Base-by-base conservation (phyloP, 2,113 vertebrate genomes). In the Alosa alosa region DNA sequence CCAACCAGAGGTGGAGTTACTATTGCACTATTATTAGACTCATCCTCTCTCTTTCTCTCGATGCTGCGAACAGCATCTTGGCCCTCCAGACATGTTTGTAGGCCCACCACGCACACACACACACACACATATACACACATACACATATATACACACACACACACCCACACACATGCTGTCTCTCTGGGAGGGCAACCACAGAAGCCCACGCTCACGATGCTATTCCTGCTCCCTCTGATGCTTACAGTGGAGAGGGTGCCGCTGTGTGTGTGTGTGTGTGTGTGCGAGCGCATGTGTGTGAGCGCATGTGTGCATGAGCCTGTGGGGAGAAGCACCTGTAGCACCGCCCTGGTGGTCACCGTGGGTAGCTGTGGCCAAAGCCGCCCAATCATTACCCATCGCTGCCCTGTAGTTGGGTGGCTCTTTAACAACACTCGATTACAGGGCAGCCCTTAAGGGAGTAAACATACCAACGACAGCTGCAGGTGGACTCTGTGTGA, bases 401-500 rank as follows among this genome's bases (percentile, higher is more conserved):
- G 82, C 89, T 89, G 85, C 91, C 90, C 88, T 87, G 86, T 85
- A 90, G 85, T 91, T 91, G 92, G 91, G 89, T 92, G 87, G 83
- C 68, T 75, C 86, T 84, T 89, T 91, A 91, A 90, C 89, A 78
- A 82, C 83, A 82, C 85, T 60, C 87, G 92, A 94, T 95, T 92
- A 94, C 47, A 93, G 93, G 90, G 89, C 84, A 82, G 78, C 83
- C 75, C 88, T 88, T 3, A 72, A 50, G 87, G 85, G 85, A 85
- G 92, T 84, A 84, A 88, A 90, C 86, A 78, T 41, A 83, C 81
- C 47, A 87, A 41, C 78, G 31, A 78, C 39, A 36, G 41, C 82
- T 83, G 91, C 94, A 95, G 94, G 94, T 95, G 94, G 92, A 94
- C 87, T 25, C 4, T n/a, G n/a, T n/a, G n/a, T n/a, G n/a, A n/a